Base-by-base conservation (phyloP, 2,797 vertebrate genomes). In the Sebastes itinus region DNA sequence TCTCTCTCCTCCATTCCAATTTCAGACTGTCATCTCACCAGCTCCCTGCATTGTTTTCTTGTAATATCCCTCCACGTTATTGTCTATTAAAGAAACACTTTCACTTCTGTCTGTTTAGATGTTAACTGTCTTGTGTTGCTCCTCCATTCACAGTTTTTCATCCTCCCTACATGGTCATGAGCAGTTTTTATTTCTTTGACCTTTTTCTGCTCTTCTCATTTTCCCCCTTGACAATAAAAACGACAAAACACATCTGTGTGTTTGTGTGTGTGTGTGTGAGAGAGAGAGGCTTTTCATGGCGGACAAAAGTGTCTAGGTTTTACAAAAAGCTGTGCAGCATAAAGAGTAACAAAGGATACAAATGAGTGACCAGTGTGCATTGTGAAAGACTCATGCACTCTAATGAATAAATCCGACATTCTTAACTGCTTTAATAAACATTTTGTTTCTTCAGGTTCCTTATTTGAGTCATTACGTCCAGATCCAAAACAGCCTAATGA, bases 51-150 rank as follows among this genome's bases (percentile, higher is more conserved):
- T 49, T 42, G 52, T 63, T 85, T 69, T 63, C 63, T 66, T 69
- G 54, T 81, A 72, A 84, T 81, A 69, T 63, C 20, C 28, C 0
- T 54, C 46, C 32, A 67, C 54, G 28, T 14, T 69, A 49, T 61
- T 42, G 27, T 62, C 38, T 5, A 38, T 75, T 10, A 80, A 66
- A 74, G 35, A 52, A 68, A 80, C 42, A 22, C 25, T 10, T 60
- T 59, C 23, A 32, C 10, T 35, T 70, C 62, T 4, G 9, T 77
- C 28, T 78, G 63, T 82, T 79, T 25, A 55, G 60, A 12, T 55
- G 27, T 62, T 65, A 67, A 72, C 58, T 22, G 9, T 70, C 63
- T 35, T 38, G 27, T 42, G 23, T 27, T 32, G 27, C 49, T 60
- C 55, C 38, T 27, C 35, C 42, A 30, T 54, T 60, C 55, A 38